phyloP scores from a whole-genome alignment of 1,140 invertebrate species.

The Drosophila subpulchrella region DNA sequence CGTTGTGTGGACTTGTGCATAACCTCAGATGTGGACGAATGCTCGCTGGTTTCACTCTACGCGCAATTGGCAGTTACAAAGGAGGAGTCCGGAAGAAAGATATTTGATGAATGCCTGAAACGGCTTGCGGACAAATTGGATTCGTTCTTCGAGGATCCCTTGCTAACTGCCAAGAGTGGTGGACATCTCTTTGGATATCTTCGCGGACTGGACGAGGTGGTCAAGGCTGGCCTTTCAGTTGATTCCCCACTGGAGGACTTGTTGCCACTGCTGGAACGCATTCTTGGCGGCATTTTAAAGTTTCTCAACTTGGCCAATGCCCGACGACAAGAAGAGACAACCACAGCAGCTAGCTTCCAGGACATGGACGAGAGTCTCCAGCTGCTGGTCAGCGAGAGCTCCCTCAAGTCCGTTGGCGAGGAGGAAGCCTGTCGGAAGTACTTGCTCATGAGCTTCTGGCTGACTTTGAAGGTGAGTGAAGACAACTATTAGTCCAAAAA shows the following conservation, averaged over 20 bases:
- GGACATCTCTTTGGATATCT: constrained; percentile 73
- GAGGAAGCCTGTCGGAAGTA: constrained; percentile 86
- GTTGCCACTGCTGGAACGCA: constrained; percentile 49
- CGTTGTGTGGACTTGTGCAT: constrained; percentile 39
- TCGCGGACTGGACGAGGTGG: constrained; percentile 51
- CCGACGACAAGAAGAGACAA: neutral
- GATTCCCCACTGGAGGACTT: constrained; percentile 16
- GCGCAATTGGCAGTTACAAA: constrained; percentile 51
- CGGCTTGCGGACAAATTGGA: constrained; percentile 20
- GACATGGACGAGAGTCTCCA: constrained; percentile 86
- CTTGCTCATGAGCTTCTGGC: constrained; percentile 91
- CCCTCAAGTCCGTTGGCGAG: constrained; percentile 57
- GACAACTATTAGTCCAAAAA: neutral
- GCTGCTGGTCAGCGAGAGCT: constrained; percentile 84
- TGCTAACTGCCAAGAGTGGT: constrained; percentile 34
- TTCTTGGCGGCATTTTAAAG: constrained; percentile 51
- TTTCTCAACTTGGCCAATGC: constrained; percentile 68
- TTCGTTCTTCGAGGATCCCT: constrained; percentile 46
- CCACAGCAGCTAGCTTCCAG: constrained; percentile 85
- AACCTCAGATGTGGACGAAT: constrained; percentile 65
- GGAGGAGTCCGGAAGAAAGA: neutral
- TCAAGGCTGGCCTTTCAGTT: constrained; percentile 1
- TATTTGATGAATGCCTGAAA: constrained; percentile 37
- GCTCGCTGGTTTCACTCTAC: constrained; percentile 54
- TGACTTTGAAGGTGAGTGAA: constrained; percentile 89